Evolutionary conservation across 2,888 invertebrate species (phyloP), one percentile per base, ranked within the genome.

Genomic region (Cephus runcator): DNA sequence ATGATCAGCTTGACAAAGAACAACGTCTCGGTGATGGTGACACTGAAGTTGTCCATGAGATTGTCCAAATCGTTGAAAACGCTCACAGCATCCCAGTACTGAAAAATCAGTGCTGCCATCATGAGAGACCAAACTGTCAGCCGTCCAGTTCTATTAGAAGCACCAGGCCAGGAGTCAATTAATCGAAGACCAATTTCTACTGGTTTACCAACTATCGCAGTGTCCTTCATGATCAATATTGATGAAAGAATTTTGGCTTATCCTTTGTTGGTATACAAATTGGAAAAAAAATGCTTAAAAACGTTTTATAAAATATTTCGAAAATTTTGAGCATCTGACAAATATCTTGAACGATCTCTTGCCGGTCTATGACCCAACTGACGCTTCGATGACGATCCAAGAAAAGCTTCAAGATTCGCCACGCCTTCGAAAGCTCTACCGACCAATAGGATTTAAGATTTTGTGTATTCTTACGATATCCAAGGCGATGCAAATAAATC

Each of bases 161-260:
- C 73, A 36, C 75, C 76, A 30, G 83, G 83, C 83, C 83, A 83
- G 34, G 83, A 77, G 30, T 84, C 83, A 31, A 79, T 81, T 11
- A 83, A 34, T 71, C 73, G 76, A 12, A 83, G 69, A 4, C 83
- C 81, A 33, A 83, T 78, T 56, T 80, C 69, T 9, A 83, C 23
- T 11, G 75, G 71, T 12, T 74, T 78, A 74, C 79, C 74, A 56
- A 83, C 36, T 3, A 73, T 73, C n/a, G 23, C 73, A 9, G 69
- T 69, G 23, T 56, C 56, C 40, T 6, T 40, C 23, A 56, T 23
- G 56, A 23, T 56, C 23, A 23, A 6, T 56, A 15, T 9, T 9
- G 56, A 56, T 23, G 9, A 9, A 23, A 56, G 6, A 56, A 40
- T 40, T 15, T 6, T 40, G 15, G 9, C 56, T 56, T 56, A 56